Evolutionary conservation across 2,888 invertebrate genomes (phyloP).

Genomic region (Caenorhabditis uteleia): DNA sequence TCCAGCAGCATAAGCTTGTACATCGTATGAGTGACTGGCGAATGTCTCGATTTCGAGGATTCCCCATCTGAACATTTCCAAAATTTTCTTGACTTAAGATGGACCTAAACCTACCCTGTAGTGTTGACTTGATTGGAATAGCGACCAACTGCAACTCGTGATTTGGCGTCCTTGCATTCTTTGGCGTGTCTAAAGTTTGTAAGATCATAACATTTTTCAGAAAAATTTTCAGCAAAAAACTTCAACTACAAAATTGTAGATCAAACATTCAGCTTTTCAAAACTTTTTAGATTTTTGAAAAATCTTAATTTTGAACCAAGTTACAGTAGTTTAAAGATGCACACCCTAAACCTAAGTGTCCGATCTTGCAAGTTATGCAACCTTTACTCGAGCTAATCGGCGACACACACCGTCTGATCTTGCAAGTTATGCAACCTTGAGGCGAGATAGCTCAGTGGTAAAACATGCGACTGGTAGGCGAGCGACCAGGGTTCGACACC

Average conservation of each 20-base stretch:
- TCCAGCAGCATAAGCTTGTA: conserved; percentile 68
- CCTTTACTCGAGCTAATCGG: no score
- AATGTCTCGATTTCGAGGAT: conserved; percentile 67
- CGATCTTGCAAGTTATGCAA: no score
- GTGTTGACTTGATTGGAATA: conserved; percentile 65
- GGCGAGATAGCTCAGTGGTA: no score
- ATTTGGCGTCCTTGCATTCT: conserved; percentile 35
- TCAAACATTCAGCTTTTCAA: no score
- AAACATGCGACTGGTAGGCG: no score
- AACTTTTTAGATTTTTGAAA: neutral
- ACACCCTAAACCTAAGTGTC: neutral
- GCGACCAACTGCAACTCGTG: conserved; percentile 59
- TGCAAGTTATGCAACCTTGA: no score
- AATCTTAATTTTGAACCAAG: neutral
- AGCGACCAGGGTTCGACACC: no score
- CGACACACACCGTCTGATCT: no score
- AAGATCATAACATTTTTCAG: neutral
- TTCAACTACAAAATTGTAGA: no score
- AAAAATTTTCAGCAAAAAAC: neutral
- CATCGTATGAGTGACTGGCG: conserved; percentile 52
- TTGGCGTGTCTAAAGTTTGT: conserved; percentile 24
- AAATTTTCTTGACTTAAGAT: neutral
- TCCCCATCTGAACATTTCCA: conserved; percentile 67
- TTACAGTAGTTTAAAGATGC: neutral
- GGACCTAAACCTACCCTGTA: conserved; percentile 50